Base-by-base conservation (phyloP, 2,888 invertebrate species). In the Fragum fragum region DNA sequence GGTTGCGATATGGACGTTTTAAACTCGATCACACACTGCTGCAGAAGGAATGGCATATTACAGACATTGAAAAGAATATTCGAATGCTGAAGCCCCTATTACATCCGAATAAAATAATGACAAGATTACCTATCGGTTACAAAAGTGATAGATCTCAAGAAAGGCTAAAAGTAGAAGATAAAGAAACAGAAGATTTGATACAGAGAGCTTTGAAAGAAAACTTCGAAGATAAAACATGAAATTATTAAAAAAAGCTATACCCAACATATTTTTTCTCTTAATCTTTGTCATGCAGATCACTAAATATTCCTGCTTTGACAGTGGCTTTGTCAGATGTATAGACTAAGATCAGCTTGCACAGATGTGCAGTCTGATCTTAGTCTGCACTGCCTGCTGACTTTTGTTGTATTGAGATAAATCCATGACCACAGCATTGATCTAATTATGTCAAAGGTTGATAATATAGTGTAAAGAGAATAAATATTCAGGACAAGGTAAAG, bases 1-100 rank as follows among this genome's bases (percentile, higher is more conserved):
- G 98, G 92, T 96, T 97, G 21, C 96, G 98, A 63, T 97, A 97
- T 91, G 98, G 98, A 28, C 96, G 97, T 90, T 99, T 99, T 93
- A 95, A 95, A 3, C 91, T 97, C 2, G 96, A 97, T 0, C 95
- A 97, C 89, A 97, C 98, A 0, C 94, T 99, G 23, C 94, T 99
- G 26, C 95, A 96, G 53, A 97, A 98, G 93, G 97, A 98, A 89
- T 98, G 93, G 93, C 85, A 79, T 18, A 52, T 90, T 5, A 80
- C 88, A 18, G 28, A 86, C 6, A 92, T 94, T 57, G 23, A 90
- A 0, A 79, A 85, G 14, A 94, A 93, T 79, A 90, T 94, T 32
- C 75, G 72, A 16, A 23, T 68, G n/a, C 92, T 92, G 84, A 69
- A 75, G 18, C 47, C 68, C 21, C 69, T 89, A 9, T 23, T 89